Percentiles rank a stretch among this genome's conserved stretches.
Conservation (phyloP, 2,797 vertebrate genomes). For the Glyptemys insculpta region DNA sequence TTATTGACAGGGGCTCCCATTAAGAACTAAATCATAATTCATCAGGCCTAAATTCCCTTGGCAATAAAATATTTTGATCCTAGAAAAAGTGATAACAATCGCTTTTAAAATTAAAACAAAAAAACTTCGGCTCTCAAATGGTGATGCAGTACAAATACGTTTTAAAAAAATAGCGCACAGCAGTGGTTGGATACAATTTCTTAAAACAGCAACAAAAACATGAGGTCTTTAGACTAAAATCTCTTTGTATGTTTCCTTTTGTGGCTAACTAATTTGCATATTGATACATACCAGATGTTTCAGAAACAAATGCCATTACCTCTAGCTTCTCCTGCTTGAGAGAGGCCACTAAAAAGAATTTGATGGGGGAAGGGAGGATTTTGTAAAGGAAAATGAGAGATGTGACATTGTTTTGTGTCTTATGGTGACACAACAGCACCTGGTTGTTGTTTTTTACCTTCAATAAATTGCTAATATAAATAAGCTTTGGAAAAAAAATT, state of each 20-base stretch:
- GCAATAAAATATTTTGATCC: constrained; percentile 70
- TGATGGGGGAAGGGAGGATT: background rate
- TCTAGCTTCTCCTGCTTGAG: constrained; percentile 44
- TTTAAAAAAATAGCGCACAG: constrained; percentile 46
- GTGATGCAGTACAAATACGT: background rate
- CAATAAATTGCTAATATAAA: constrained; percentile 7
- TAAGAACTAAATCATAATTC: constrained; percentile 73
- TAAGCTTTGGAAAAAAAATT: background rate
- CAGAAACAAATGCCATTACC: constrained; percentile 66
- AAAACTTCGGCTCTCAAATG: background rate
- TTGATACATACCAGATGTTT: constrained; percentile 76
- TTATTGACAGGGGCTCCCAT: constrained; percentile 79
- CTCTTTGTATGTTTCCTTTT: constrained; percentile 46
- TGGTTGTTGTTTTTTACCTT: background rate
- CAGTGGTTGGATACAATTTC: constrained; percentile 54
- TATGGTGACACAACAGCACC: constrained; percentile 58
- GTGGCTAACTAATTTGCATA: constrained; percentile 63
- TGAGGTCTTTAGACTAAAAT: constrained; percentile 68
- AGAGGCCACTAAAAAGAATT: constrained; percentile 32
- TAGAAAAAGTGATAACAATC: constrained; percentile 15
- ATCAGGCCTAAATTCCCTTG: constrained; percentile 58
- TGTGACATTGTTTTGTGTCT: constrained; percentile 53
- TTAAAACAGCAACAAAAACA: constrained; percentile 69
- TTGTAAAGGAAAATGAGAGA: constrained; percentile 13
- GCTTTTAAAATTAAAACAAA: background rate